Conservation (phyloP, 2,113 vertebrate species). For the Heterochromis multidens region DNA sequence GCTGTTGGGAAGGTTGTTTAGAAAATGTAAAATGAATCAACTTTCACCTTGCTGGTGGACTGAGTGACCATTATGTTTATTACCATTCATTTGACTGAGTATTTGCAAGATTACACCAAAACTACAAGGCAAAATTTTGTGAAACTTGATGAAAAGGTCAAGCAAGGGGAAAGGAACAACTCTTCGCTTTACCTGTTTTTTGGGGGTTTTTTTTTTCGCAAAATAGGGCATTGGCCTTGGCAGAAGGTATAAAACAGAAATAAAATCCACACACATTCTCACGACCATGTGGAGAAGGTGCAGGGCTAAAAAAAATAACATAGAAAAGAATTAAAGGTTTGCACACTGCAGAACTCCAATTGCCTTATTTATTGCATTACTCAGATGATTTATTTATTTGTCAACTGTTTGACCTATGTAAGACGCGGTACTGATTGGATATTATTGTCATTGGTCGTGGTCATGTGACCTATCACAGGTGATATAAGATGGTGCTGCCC, state of each 20-base stretch:
- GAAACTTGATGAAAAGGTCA: no score
- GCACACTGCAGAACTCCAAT: no score
- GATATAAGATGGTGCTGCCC: background rate
- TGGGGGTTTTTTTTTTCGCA: no score
- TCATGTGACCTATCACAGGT: background rate
- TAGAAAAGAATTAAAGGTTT: no score
- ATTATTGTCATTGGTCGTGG: background rate
- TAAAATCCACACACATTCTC: background rate
- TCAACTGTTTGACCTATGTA: no score
- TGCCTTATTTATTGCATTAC: no score
- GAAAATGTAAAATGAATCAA: background rate
- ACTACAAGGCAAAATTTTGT: background rate
- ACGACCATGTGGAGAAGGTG: background rate
- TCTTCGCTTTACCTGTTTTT: background rate
- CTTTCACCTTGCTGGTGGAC: background rate
- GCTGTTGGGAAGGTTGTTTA: background rate
- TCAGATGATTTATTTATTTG: no score
- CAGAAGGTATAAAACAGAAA: background rate
- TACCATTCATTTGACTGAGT: background rate
- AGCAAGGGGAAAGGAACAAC: background rate
- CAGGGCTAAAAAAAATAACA: background rate
- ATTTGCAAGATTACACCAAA: accelerated
- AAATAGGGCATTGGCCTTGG: accelerated
- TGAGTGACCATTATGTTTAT: accelerated
- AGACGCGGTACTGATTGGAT: no score